Conservation (phyloP, 2,888 invertebrate species). For the Crioceris asparagi region DNA sequence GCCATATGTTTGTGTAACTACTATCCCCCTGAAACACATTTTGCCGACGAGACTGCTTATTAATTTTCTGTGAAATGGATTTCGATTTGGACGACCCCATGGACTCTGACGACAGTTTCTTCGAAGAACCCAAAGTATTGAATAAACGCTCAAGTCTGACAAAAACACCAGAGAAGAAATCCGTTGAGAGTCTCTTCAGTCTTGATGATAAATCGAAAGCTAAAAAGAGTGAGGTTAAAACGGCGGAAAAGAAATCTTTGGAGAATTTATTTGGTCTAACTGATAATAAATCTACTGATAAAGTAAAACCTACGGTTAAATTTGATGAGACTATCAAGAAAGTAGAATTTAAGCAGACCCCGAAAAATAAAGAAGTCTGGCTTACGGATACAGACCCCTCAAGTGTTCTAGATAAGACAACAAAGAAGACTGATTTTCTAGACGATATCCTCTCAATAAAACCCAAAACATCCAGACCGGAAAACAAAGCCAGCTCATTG, state of each 20-base stretch:
- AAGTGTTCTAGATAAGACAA: slow-evolving; percentile 16
- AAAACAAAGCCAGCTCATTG: slow-evolving; percentile 26
- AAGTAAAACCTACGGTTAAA: slow-evolving; percentile 12
- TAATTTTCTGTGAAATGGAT: too few species aligned
- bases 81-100: slow-evolving; percentile 46
- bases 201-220: slow-evolving; percentile 12
- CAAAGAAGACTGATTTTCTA: slow-evolving; percentile 28
- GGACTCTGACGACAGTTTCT: slow-evolving; percentile 62
- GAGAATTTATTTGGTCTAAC: slow-evolving; percentile 24
- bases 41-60: too few species aligned
- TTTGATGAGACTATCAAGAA: slow-evolving; percentile 12
- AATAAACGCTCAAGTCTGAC: slow-evolving; percentile 25
- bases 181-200: slow-evolving; percentile 25
- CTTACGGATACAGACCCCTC: slow-evolving; percentile 24
- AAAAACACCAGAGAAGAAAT: slow-evolving; percentile 30
- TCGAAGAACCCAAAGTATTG: slow-evolving; percentile 46
- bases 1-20: too few species aligned
- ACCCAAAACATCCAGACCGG: slow-evolving; percentile 20
- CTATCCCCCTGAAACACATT: too few species aligned
- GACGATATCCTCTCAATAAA: slow-evolving; percentile 30
- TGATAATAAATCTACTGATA: slow-evolving; percentile 9
- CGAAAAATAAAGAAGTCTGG: slow-evolving; percentile 25
- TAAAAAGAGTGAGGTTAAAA: slow-evolving; percentile 14
- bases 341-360: slow-evolving; percentile 10
- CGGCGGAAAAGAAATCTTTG: slow-evolving; percentile 30